Percentiles rank a stretch among this genome's conserved stretches.
Conservation (phyloP, 2,797 vertebrate species). For the Onychomys leucogaster region DNA sequence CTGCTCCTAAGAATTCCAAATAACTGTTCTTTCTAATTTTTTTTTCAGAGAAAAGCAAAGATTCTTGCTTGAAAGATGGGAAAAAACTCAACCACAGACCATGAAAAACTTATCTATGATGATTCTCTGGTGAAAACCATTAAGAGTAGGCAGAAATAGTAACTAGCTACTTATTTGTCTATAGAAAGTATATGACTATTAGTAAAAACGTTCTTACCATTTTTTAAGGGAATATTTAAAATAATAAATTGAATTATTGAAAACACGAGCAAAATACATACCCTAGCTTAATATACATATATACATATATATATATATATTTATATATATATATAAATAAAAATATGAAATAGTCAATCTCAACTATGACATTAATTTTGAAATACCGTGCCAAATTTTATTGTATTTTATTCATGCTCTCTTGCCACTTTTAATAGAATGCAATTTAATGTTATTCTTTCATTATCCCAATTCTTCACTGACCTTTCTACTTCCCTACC, state of each 20-base stretch:
- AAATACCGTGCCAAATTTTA: slow-evolving; percentile 46
- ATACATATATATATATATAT: neutral
- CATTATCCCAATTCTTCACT: neutral
- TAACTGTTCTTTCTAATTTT: slow-evolving; percentile 38
- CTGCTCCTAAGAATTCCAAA: slow-evolving; percentile 49
- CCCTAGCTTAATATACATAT: neutral
- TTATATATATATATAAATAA: neutral
- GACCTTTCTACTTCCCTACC: accelerated
- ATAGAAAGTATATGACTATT: neutral
- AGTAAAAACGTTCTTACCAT: neutral
- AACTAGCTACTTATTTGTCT: neutral
- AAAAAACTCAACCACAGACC: neutral
- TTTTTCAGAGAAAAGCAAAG: neutral
- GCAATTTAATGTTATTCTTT: too few relatives aligned
- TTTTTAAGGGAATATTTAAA: neutral
- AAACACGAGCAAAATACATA: neutral
- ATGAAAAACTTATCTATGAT: neutral
- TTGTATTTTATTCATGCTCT: slow-evolving; percentile 30
- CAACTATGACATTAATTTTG: slow-evolving; percentile 45
- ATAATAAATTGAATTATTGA: neutral
- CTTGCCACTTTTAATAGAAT: neutral
- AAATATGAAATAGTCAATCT: neutral
- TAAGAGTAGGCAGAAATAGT: neutral
- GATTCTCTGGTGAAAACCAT: neutral
- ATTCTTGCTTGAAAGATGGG: neutral